Percentiles rank a stretch among this genome's conserved stretches.
phyloP scores from a whole-genome alignment of 1,140 invertebrate species.

The Drosophila nikananu region DNA sequence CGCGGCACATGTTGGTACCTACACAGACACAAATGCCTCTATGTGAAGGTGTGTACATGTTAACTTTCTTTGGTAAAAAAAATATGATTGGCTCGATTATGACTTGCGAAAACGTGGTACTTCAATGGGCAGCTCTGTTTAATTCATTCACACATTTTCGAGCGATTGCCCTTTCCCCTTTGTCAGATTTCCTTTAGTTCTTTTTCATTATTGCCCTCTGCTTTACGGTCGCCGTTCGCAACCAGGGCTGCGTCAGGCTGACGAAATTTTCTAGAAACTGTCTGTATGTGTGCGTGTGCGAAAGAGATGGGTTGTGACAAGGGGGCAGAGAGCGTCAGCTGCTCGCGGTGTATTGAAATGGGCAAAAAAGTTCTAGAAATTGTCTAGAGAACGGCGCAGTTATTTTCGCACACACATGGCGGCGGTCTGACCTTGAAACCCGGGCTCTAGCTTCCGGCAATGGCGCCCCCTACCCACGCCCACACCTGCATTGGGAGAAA shows the following conservation, averaged over 20 bases:
- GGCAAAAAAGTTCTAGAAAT: conserved; percentile 73
- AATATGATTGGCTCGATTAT: conserved; percentile 19
- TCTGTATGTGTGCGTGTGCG: conserved; percentile 35
- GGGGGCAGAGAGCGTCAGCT: conserved; percentile 59
- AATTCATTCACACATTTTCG: conserved; percentile 29
- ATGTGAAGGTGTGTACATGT: conserved; percentile 18
- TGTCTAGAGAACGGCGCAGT: conserved; percentile 47
- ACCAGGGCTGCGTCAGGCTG: conserved; percentile 69
- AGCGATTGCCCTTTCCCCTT: conserved; percentile 56
- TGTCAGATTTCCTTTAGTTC: conserved; percentile 48
- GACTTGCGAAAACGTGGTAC: conserved; percentile 28
- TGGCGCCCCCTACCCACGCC: neutral
- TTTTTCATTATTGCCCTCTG: conserved; percentile 54
- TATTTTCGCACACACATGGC: conserved; percentile 38
- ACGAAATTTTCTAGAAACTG: conserved; percentile 79
- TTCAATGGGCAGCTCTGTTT: conserved; percentile 38
- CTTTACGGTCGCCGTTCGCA: conserved; percentile 65
- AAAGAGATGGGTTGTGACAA: neutral
- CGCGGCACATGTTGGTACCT: conserved; percentile 57
- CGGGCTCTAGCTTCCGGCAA: conserved; percentile 42
- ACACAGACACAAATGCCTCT: conserved; percentile 9
- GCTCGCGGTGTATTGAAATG: conserved; percentile 64
- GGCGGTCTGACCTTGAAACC: conserved; percentile 58
- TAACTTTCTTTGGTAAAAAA: conserved; percentile 21
- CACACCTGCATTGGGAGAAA: neutral